Evolutionary conservation across 2,113 vertebrate species (phyloP).

Genomic region (Thamnaconus septentrionalis): DNA sequence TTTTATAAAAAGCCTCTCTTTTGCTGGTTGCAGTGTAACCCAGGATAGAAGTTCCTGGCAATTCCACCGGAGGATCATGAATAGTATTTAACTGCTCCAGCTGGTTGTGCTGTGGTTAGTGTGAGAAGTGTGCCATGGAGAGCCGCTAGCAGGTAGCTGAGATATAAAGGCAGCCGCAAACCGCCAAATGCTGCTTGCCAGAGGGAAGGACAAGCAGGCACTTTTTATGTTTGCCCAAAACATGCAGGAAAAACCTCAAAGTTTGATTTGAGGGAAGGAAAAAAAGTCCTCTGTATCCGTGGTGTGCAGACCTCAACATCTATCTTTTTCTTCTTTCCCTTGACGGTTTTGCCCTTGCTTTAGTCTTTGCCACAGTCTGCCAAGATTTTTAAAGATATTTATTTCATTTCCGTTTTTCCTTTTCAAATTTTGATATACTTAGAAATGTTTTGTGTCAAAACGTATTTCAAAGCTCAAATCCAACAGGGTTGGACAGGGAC

Average conservation of each 20-base stretch:
- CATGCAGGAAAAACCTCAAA: background rate
- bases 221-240: conserved; percentile 31
- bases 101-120: conserved; percentile 29
- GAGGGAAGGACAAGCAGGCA: conserved; percentile 31
- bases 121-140: conserved; percentile 20
- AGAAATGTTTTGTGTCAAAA: too few relatives aligned
- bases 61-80: conserved; percentile 34
- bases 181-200: background rate
- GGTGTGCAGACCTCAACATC: too few relatives aligned
- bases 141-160: conserved; percentile 6
- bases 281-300: too few relatives aligned
- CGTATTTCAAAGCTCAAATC: too few relatives aligned
- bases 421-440: too few relatives aligned
- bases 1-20: too few relatives aligned
- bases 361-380: too few relatives aligned
- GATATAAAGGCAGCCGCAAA: conserved; percentile 17
- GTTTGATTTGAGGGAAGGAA: background rate
- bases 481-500: too few relatives aligned
- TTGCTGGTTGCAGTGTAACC: too few relatives aligned
- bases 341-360: too few relatives aligned
- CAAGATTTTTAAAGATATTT: background rate
- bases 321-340: too few relatives aligned
- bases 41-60: conserved; percentile 19
- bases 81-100: conserved; percentile 35
- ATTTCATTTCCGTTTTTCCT: too few relatives aligned